Conservation (phyloP, 2,113 vertebrate genomes). For the Copsychus sechellarum region DNA sequence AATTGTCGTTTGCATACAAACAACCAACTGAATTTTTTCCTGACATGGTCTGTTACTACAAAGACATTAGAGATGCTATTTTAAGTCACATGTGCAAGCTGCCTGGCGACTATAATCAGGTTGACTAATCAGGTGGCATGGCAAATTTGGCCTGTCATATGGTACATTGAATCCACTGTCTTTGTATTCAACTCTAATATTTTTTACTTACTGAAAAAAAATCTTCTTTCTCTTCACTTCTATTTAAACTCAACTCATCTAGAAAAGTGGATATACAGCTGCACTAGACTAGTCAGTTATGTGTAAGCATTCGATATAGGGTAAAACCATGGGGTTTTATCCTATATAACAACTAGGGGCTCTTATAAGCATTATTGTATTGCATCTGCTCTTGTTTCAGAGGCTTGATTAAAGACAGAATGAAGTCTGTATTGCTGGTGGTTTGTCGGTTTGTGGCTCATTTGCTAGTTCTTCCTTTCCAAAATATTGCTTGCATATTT, state of each 20-base stretch:
- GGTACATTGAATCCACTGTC: not conserved
- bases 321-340: not conserved
- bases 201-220: not conserved
- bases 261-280: not conserved
- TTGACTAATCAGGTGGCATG: slow-evolving; percentile 28
- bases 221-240: not conserved
- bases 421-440: slow-evolving; percentile 9
- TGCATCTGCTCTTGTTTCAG: slow-evolving; percentile 12
- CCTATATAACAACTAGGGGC: not conserved
- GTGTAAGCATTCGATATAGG: not conserved
- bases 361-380: not conserved
- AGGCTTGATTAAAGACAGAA: slow-evolving; percentile 8
- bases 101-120: not conserved
- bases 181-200: not conserved
- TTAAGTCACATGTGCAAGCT: not conserved
- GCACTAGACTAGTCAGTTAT: not conserved
- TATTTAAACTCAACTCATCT: not conserved
- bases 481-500: slow-evolving; percentile 49
- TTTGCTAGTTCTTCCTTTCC: slow-evolving; percentile 29
- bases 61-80: slow-evolving; percentile 2
- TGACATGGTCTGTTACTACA: not conserved
- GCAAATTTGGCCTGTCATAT: not conserved
- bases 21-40: not conserved
- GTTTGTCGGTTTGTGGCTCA: slow-evolving; percentile 3
- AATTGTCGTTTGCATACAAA: not conserved